Percentiles rank a stretch among this genome's conserved stretches.
These are phyloP conservation scores for Herminia tarsipennalis DNA, from an alignment of 2,888 invertebrate genomes.

Conservation along the genomic window DNA sequence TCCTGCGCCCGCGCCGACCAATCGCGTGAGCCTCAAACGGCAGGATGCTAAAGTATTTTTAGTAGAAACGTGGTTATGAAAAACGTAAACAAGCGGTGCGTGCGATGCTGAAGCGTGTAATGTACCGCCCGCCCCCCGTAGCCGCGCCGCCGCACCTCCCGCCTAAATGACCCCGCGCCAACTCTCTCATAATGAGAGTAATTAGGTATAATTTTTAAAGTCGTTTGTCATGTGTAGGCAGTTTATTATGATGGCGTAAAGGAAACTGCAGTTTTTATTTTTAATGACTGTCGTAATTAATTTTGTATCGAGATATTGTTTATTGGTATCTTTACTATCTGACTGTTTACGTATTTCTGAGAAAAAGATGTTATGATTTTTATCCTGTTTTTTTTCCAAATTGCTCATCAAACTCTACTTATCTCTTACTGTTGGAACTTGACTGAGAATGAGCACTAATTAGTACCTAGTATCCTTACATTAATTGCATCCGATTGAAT, in stretches of 20 bases:
- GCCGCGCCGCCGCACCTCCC: conserved; percentile 54
- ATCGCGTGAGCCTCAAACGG: conserved; percentile 81
- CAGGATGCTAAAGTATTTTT: conserved; percentile 84
- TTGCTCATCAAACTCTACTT: no score
- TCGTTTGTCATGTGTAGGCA: conserved; percentile 55
- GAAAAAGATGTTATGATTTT: conserved; percentile 16
- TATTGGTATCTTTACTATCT: conserved; percentile 23
- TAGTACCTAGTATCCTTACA: no score
- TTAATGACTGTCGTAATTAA: conserved; percentile 40
- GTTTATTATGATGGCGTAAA: conserved; percentile 52
- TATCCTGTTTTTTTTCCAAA: conserved; percentile 8
- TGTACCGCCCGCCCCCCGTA: conserved; percentile 52
- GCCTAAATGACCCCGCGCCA: conserved; percentile 46
- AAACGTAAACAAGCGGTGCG: conserved; percentile 81
- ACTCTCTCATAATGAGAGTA: conserved; percentile 60
- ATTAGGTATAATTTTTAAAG: conserved; percentile 59
- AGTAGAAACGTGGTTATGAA: conserved; percentile 81
- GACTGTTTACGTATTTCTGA: conserved; percentile 15
- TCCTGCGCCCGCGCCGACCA: conserved; percentile 77
- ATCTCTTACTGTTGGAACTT: no score
- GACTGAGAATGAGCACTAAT: no score
- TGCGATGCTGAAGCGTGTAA: conserved; percentile 60
- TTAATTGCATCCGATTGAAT: no score
- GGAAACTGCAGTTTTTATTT: conserved; percentile 43
- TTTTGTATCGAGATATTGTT: conserved; percentile 25